Evolutionary conservation across 2,888 invertebrate genomes (phyloP).

Genomic region (Troglohyphantes excavatus): DNA sequence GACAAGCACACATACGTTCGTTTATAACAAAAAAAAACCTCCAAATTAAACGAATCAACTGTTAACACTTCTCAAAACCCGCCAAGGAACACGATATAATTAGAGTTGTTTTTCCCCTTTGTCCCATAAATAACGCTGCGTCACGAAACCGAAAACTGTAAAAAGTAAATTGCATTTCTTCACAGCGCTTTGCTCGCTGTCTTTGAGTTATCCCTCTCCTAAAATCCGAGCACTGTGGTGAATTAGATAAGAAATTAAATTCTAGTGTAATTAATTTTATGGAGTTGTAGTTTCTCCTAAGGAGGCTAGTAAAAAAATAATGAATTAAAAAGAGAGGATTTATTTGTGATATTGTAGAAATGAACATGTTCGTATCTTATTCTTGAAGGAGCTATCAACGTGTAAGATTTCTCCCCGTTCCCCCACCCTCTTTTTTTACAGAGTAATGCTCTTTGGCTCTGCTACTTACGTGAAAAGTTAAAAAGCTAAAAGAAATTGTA

Average conservation of each 20-base stretch:
- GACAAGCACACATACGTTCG: background rate
- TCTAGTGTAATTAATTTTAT: conserved; percentile 33
- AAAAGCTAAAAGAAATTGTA: no score
- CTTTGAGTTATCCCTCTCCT: conserved; percentile 27
- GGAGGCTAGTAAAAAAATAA: background rate
- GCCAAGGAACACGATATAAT: conserved; percentile 5
- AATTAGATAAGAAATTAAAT: conserved; percentile 31
- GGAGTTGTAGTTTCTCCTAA: background rate
- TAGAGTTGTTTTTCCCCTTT: background rate
- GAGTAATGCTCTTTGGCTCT: no score
- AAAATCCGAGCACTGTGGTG: background rate
- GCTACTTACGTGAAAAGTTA: no score
- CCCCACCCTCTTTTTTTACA: no score
- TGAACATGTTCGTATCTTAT: no score
- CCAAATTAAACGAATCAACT: background rate
- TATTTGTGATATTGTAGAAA: background rate
- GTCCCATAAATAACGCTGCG: background rate
- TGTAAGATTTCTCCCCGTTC: no score
- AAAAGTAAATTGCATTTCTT: background rate
- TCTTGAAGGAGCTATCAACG: no score
- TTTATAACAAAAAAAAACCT: background rate
- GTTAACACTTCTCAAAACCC: background rate
- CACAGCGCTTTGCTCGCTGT: background rate
- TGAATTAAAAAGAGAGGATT: background rate
- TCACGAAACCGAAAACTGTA: background rate